Conservation (phyloP, 2,113 vertebrate species). For the Galemys pyrenaicus region DNA sequence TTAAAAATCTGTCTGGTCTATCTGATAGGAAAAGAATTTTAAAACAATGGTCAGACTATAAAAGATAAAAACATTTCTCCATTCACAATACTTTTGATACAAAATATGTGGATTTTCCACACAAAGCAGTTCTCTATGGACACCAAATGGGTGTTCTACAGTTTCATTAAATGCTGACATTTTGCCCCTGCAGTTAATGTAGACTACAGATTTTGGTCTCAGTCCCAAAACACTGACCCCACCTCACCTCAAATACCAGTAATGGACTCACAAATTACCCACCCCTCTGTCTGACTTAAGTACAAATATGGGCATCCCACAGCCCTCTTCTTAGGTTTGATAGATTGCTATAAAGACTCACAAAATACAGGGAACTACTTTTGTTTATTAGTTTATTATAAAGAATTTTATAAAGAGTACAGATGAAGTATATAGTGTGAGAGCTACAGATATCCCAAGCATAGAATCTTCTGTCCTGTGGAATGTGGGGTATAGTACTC, state of each 20-base stretch:
- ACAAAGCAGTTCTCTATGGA: not conserved
- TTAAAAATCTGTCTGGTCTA: conserved; percentile 32
- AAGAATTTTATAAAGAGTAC: not conserved
- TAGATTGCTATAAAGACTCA: not conserved
- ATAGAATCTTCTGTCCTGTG: not conserved
- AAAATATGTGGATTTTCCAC: not conserved
- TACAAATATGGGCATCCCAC: not conserved
- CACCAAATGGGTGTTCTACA: not conserved
- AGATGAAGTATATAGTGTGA: not conserved
- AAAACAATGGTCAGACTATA: conserved; percentile 13
- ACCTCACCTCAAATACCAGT: not conserved
- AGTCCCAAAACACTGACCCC: not conserved
- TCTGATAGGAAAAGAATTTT: conserved; percentile 54
- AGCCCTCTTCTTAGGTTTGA: not conserved
- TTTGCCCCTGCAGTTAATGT: not conserved
- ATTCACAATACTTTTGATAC: not conserved
- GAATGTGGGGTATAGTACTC: not conserved
- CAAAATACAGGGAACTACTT: not conserved
- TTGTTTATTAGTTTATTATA: not conserved
- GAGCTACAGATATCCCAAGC: not conserved
- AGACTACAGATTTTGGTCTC: not conserved
- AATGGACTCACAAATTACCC: not conserved
- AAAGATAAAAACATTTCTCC: not conserved
- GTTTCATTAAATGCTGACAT: not conserved
- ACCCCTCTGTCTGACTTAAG: not conserved